Evolutionary conservation across 35 echinoderm and acorn worm genomes (phyloP).

Genomic region (Lytechinus pictus): DNA sequence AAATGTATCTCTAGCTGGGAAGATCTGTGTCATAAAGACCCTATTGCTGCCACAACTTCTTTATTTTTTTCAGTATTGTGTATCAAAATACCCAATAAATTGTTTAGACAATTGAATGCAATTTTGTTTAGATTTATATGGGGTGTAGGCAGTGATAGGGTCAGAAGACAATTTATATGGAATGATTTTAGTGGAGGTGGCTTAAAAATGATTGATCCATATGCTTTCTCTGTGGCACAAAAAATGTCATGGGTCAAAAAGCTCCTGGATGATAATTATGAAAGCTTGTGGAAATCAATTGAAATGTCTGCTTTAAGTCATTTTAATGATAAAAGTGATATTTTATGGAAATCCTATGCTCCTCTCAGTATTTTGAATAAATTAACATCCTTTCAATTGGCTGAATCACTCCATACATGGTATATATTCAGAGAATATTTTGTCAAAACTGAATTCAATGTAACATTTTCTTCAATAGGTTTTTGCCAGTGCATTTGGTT

Average conservation of each 20-base stretch:
- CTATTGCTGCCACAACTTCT: too few species aligned
- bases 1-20: too few species aligned
- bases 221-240: too few species aligned
- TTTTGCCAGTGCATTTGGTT: not conserved
- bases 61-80: too few species aligned
- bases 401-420: conserved; percentile 7
- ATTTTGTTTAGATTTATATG: not conserved
- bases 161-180: not conserved
- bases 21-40: too few species aligned
- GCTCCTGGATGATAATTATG: too few species aligned
- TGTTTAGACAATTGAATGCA: not conserved
- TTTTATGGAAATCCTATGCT: conserved; percentile 10
- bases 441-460: too few species aligned
- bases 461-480: too few species aligned
- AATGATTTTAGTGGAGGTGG: not conserved
- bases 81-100: not conserved
- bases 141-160: not conserved
- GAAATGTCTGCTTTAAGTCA: too few species aligned
- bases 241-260: too few species aligned
- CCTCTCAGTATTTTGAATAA: not conserved
- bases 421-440: conserved; percentile 7
- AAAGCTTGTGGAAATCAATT: too few species aligned
- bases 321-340: not conserved
- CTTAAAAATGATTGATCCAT: not conserved
- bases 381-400: not conserved